A percentile compares a stretch with the other conserved stretches of the same genome.
phyloP scores from a whole-genome alignment of 2,797 vertebrate genomes.

The Squalus acanthias region DNA sequence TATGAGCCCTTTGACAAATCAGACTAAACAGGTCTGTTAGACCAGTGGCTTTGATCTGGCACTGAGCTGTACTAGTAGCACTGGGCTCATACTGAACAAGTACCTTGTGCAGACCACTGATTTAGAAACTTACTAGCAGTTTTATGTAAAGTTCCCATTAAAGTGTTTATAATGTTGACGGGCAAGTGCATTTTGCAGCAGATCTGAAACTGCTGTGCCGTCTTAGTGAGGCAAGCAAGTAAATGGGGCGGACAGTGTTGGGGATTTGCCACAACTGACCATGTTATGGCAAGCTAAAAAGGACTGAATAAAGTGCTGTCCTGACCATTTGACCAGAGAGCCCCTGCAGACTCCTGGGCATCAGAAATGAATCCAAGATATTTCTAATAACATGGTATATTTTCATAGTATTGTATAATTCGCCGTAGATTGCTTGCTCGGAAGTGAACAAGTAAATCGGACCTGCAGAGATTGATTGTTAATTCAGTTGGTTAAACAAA shows the following conservation, averaged over 20 bases:
- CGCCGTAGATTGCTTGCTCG: background rate
- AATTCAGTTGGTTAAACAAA: background rate
- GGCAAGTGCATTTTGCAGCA: background rate
- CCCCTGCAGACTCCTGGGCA: too few relatives aligned
- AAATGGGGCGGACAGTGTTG: background rate
- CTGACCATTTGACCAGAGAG: too few relatives aligned
- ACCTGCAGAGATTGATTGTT: background rate
- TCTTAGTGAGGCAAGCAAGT: background rate
- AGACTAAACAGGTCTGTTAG: background rate
- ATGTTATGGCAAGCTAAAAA: too few relatives aligned
- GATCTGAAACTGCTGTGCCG: background rate
- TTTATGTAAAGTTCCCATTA: background rate
- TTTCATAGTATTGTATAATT: background rate
- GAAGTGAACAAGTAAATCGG: background rate
- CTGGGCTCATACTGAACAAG: too few relatives aligned
- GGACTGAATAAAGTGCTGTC: too few relatives aligned
- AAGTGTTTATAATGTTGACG: background rate
- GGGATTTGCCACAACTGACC: too few relatives aligned
- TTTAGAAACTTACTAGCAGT: background rate
- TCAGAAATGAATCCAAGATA: too few relatives aligned
- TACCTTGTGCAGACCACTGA: background rate
- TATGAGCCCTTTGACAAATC: background rate
- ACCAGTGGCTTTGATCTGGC: background rate
- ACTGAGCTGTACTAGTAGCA: too few relatives aligned
- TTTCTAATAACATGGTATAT: too few relatives aligned